Base-by-base conservation (phyloP, 2,888 invertebrate genomes). In the Acleris emargana region DNA sequence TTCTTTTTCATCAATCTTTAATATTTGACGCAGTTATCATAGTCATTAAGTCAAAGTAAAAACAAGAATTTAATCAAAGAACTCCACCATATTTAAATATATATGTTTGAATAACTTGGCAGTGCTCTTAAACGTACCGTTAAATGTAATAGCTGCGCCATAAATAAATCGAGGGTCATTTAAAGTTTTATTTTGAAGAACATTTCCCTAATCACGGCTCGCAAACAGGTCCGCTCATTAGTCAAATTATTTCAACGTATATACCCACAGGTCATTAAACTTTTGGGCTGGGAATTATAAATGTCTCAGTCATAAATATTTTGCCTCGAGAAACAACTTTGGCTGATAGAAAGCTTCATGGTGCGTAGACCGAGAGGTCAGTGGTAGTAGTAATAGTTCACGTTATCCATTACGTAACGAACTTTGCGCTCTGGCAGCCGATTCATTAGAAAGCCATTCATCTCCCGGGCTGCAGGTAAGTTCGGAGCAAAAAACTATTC, bases 401-500 rank as follows among this genome's bases (percentile, higher is more conserved):
- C 74, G 80, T 77, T 78, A 78, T 78, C 86, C 82, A 87, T 84
- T 86, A 85, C 79, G 79, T 85, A 87, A 86, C 86, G 84, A 88
- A 85, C 82, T 86, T 86, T 77, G 79, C 76, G 76, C 79, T 71
- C 72, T 71, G 75, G 72, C 77, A 72, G 76, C 78, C 80, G 84
- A 83, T 88, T 87, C 86, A 88, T 88, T 88, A 87, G 86, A 84
- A 87, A 86, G 76, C 83, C 83, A 87, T 88, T 86, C 87, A 86
- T 86, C 82, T 79, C 77, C 68, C 55, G 70, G 71, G 66, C 62
- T 68, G 67, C 71, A 71, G 73, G 74, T 72, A 72, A 47, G 49
- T 45, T 53, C 62, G 54, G 49, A 60, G 59, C 58, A 38, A 38
- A 38, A 38, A 38, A 38, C 38, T 38, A 13, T 38, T 38, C 9